Percentiles rank a stretch among this genome's conserved stretches.
Conservation (phyloP, 2,888 invertebrate genomes). For the Caenorhabditis sinica region DNA sequence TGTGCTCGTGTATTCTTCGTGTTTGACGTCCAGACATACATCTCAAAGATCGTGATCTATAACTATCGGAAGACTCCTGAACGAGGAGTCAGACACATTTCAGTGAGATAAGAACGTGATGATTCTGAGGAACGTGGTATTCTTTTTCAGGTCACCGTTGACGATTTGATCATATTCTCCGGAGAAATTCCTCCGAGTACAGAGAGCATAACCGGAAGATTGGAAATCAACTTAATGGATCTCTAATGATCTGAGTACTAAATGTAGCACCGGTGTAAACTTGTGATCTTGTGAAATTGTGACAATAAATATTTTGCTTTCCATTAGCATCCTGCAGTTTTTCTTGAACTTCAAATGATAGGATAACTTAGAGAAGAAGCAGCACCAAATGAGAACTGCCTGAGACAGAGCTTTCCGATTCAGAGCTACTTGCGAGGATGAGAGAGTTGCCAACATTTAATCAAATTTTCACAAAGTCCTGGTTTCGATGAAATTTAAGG, state of each 20-base stretch:
- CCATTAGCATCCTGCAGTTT: too few relatives aligned
- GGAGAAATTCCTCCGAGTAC: slow-evolving; percentile 86
- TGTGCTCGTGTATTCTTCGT: slow-evolving; percentile 89
- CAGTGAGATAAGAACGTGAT: slow-evolving; percentile 85
- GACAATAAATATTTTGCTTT: not conserved
- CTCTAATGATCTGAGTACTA: not conserved
- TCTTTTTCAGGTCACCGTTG: slow-evolving; percentile 88
- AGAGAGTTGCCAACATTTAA: too few relatives aligned
- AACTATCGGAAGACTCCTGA: slow-evolving; percentile 91
- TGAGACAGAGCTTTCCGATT: too few relatives aligned
- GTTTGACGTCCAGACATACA: slow-evolving; percentile 89
- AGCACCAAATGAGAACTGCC: too few relatives aligned
- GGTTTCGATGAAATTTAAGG: too few relatives aligned
- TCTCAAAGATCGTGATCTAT: slow-evolving; percentile 90
- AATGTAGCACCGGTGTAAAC: slow-evolving; percentile 9
- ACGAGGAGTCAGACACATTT: slow-evolving; percentile 91
- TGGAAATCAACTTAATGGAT: slow-evolving; percentile 79
- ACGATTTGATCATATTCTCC: slow-evolving; percentile 90
- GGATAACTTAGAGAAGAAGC: too few relatives aligned
- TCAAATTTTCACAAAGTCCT: too few relatives aligned
- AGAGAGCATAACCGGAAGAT: slow-evolving; percentile 70
- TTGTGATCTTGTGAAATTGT: slow-evolving; percentile 35
- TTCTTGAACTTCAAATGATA: too few relatives aligned
- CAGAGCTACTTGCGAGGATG: too few relatives aligned
- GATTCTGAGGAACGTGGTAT: not conserved